Conservation (phyloP, 2,888 invertebrate genomes). For the Clunio marinus region DNA sequence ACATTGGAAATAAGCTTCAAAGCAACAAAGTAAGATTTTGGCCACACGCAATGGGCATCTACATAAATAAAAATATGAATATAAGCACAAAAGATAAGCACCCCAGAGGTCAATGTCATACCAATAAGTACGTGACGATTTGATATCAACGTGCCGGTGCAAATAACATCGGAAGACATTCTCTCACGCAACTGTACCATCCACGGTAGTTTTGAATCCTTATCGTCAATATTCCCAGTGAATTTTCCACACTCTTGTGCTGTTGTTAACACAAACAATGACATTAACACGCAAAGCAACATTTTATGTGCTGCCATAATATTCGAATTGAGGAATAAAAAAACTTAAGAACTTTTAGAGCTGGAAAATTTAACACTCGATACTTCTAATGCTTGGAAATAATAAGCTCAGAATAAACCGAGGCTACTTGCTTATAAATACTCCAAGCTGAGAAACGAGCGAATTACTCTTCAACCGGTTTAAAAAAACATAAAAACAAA, state of each 20-base stretch:
- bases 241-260: constrained; percentile 2
- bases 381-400: background rate
- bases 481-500: background rate
- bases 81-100: background rate
- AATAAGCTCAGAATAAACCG: background rate
- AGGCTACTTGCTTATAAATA: background rate
- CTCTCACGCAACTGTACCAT: background rate
- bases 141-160: background rate
- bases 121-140: constrained; percentile 2
- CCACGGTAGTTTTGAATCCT: background rate
- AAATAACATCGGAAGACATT: background rate
- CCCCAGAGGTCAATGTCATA: background rate
- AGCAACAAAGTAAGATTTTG: background rate
- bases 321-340: too few relatives aligned
- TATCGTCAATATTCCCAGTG: background rate
- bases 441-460: background rate
- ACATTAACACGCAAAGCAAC: too few relatives aligned
- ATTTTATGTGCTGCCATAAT: too few relatives aligned
- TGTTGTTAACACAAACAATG: background rate
- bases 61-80: background rate
- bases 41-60: background rate
- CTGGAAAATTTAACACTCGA: too few relatives aligned
- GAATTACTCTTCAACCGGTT: background rate
- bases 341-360: too few relatives aligned
- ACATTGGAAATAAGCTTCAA: background rate